These are phyloP conservation scores for Lampris megalopsis DNA, from an alignment of 2,113 vertebrate species.

Conservation along the genomic window DNA sequence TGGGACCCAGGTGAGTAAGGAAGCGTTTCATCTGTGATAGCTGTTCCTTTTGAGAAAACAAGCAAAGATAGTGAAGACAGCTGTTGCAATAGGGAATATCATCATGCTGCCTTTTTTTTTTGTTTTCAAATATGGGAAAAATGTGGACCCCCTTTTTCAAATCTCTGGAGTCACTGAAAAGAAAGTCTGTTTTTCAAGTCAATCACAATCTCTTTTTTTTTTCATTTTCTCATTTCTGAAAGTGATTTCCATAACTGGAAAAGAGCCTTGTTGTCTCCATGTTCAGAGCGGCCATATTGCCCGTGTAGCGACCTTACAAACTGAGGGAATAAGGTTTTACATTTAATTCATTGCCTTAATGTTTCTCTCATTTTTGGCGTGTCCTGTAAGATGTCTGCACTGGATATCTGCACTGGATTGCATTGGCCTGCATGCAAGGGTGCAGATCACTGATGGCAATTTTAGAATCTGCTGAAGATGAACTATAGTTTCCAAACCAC, in stretches of 20 bases:
- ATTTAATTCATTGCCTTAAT: too few relatives aligned
- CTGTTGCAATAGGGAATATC: not conserved
- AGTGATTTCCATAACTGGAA: not conserved
- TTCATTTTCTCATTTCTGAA: slow-evolving; percentile 26
- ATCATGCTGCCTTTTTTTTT: not conserved
- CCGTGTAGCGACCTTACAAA: too few relatives aligned
- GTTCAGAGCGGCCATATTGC: too few relatives aligned
- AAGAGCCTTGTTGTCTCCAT: too few relatives aligned
- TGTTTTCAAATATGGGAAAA: too few relatives aligned
- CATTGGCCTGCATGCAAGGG: too few relatives aligned
- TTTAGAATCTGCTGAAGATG: not conserved
- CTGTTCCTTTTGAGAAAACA: slow-evolving; percentile 20
- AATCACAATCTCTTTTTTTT: slow-evolving; percentile 12
- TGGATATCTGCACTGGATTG: too few relatives aligned
- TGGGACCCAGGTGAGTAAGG: slow-evolving; percentile 28
- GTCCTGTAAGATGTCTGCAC: too few relatives aligned
- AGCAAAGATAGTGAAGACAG: too few relatives aligned
- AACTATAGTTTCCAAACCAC: slow-evolving; percentile 16
- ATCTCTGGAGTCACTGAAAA: slow-evolving; percentile 35
- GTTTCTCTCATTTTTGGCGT: too few relatives aligned
- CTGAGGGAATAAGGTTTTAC: too few relatives aligned
- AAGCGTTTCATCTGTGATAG: slow-evolving; percentile 13
- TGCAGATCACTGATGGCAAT: too few relatives aligned
- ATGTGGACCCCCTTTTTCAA: not conserved
- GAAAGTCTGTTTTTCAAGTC: not conserved